phyloP scores from a whole-genome alignment of 92 coral and sea anemone species.

The Muricea muricata region DNA sequence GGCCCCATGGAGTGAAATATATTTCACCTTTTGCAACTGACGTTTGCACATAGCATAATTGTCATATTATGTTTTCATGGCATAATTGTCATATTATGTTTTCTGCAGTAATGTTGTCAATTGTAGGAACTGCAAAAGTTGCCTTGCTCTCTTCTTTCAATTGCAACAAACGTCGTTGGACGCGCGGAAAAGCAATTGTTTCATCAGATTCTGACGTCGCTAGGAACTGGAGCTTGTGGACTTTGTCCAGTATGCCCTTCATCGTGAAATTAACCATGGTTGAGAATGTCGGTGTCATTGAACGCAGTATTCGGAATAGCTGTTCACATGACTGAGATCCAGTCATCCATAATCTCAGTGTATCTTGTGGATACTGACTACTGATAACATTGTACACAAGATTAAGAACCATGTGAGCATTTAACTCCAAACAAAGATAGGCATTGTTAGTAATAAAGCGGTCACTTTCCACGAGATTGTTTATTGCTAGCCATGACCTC shows the following conservation, averaged over 20 bases:
- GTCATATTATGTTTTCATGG: no score
- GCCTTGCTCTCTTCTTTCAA: background rate
- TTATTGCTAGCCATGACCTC: background rate
- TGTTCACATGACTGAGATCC: constrained; percentile 28
- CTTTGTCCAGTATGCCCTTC: background rate
- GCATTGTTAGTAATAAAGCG: constrained; percentile 26
- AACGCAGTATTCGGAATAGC: constrained; percentile 22
- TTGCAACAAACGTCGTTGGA: background rate
- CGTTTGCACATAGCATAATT: no score
- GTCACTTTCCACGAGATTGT: constrained; percentile 10
- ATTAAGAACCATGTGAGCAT: constrained; percentile 10
- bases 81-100: no score
- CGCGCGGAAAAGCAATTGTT: background rate
- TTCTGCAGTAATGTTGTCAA: background rate
- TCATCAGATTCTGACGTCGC: background rate
- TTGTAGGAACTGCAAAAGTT: background rate
- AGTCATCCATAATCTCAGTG: constrained; percentile 14
- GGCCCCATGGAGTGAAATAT: no score
- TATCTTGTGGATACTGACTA: constrained; percentile 14
- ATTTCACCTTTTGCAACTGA: no score
- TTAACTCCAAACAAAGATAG: constrained; percentile 22
- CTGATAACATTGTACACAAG: constrained; percentile 17
- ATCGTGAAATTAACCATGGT: background rate
- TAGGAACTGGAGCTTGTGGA: background rate
- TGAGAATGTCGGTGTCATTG: constrained; percentile 29